Conservation (phyloP, 2,797 vertebrate species). For the Platyrinchus mystaceus region DNA sequence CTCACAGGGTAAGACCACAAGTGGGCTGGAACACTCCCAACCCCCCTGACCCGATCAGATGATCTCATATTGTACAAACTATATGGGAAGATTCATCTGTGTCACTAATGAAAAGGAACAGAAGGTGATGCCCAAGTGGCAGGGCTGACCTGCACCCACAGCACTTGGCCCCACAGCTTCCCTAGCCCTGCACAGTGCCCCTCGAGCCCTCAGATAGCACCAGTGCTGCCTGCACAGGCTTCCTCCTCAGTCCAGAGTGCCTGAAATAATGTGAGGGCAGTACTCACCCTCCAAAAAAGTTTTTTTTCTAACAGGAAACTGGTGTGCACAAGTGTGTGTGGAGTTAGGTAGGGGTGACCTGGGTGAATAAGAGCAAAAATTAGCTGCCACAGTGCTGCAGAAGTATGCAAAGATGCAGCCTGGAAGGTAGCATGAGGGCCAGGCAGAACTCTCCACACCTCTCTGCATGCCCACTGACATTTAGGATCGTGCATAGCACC, state of each 20-base stretch:
- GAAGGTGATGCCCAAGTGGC: not conserved
- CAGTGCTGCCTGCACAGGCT: not conserved
- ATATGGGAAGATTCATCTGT: not conserved
- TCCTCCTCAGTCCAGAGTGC: not conserved
- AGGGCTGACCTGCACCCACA: not conserved
- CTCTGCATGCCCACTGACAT: not conserved
- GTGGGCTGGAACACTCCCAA: not conserved
- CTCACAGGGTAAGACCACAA: not conserved
- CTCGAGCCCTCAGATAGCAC: not conserved
- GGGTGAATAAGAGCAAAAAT: not conserved
- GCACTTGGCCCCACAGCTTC: not conserved
- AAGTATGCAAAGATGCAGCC: not conserved
- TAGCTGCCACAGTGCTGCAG: not conserved
- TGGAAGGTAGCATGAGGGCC: not conserved
- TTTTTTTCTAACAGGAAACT: not conserved
- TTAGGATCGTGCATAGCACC: not conserved
- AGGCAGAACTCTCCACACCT: rapidly evolving
- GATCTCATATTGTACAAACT: not conserved
- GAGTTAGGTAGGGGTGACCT: not conserved
- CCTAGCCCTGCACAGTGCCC: too few relatives aligned
- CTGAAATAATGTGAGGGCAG: not conserved
- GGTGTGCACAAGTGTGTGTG: rapidly evolving
- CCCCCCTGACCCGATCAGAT: not conserved
- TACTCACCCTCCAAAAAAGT: not conserved
- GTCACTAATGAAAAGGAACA: not conserved